Conservation (phyloP, 2,113 vertebrate genomes). For the Oncorhynchus nerka region DNA sequence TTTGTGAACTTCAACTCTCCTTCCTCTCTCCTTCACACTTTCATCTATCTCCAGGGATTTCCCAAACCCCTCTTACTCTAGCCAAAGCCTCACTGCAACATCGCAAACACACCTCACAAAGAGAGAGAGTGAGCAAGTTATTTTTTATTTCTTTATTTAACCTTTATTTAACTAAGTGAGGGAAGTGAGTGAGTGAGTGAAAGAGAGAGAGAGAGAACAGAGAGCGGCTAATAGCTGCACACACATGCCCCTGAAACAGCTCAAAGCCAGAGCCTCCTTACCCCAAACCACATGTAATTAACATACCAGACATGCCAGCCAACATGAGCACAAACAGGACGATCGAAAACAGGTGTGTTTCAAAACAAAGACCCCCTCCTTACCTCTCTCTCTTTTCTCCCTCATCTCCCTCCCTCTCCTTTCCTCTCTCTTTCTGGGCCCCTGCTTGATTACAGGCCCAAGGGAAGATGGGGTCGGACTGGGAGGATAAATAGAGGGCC, state of each 20-base stretch:
- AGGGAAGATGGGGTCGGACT: slow-evolving; percentile 52
- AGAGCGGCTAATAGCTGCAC: slow-evolving; percentile 29
- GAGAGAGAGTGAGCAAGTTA: slow-evolving; percentile 1
- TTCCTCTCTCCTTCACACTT: background rate
- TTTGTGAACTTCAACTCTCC: background rate
- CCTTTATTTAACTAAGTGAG: too few species aligned
- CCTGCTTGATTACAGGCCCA: slow-evolving; percentile 63
- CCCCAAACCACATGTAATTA: slow-evolving; percentile 73
- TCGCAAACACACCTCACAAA: slow-evolving; percentile 7
- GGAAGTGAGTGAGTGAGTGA: background rate
- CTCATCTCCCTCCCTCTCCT: slow-evolving; percentile 11
- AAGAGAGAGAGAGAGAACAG: background rate
- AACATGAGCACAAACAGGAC: slow-evolving; percentile 67
- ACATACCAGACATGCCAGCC: slow-evolving; percentile 73
- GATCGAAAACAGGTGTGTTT: slow-evolving; percentile 74
- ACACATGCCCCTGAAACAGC: slow-evolving; percentile 61
- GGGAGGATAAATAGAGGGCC: slow-evolving; percentile 57
- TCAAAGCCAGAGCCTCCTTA: slow-evolving; percentile 32
- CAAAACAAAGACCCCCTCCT: too few species aligned
- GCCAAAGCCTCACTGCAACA: background rate
- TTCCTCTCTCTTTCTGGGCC: slow-evolving; percentile 18
- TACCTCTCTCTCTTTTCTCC: background rate
- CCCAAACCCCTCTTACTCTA: background rate
- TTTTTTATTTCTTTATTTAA: too few species aligned
- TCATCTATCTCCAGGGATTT: background rate